phyloP scores from a whole-genome alignment of 2,797 vertebrate species.

The Crypturellus tataupa region DNA sequence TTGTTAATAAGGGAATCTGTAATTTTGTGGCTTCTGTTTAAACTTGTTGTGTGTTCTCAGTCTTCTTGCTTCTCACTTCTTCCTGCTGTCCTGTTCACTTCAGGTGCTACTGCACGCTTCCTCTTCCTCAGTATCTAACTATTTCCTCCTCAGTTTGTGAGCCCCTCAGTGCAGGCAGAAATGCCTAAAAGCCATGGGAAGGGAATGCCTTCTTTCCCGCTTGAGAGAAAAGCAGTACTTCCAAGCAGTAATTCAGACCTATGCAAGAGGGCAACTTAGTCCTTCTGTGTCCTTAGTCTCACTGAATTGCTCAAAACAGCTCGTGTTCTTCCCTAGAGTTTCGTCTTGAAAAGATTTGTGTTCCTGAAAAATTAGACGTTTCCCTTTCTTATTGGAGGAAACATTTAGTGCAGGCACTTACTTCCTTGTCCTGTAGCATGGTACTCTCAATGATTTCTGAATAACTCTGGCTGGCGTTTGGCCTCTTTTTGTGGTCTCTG shows the following conservation, averaged over 20 bases:
- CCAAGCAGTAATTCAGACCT: background rate
- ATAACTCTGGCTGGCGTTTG: background rate
- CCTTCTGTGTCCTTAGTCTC: background rate
- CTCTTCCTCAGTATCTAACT: background rate
- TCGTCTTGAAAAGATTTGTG: background rate
- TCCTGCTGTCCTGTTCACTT: background rate
- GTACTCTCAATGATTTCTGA: background rate
- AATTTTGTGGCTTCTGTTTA: background rate
- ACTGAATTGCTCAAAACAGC: background rate
- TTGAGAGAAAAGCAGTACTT: background rate
- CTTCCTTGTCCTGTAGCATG: background rate
- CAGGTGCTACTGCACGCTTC: background rate
- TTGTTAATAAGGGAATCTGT: rapidly evolving
- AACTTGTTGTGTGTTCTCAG: background rate
- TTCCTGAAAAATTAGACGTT: background rate
- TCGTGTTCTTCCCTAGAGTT: background rate
- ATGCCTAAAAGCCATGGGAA: background rate
- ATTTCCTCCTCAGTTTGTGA: background rate
- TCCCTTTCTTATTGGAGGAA: background rate
- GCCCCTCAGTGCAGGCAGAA: background rate
- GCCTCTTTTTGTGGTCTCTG: background rate
- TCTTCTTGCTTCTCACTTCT: background rate
- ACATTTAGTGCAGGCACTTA: background rate
- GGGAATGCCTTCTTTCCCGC: background rate
- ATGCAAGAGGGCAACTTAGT: background rate